A percentile compares a stretch with the other conserved stretches of the same genome.
These are phyloP conservation scores for Poeciliopsis presidionis DNA, from an alignment of 2,797 vertebrate species.

Conservation along the genomic window DNA sequence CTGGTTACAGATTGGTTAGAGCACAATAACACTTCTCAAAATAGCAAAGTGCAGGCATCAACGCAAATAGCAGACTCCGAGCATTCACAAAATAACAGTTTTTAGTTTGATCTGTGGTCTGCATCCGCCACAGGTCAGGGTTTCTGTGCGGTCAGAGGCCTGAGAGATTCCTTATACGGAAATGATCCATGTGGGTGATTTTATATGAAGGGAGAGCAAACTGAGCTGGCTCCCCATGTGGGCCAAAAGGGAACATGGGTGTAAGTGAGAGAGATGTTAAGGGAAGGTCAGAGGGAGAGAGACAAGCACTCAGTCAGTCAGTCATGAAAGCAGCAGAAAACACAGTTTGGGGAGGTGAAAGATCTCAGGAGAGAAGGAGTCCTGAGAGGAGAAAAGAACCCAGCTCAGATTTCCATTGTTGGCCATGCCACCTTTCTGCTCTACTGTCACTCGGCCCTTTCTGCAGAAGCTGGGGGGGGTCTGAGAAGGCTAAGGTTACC, in stretches of 20 bases:
- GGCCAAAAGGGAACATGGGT: conserved; percentile 25
- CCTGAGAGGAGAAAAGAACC: conserved; percentile 65
- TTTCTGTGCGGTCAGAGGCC: neutral
- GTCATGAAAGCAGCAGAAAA: conserved; percentile 60
- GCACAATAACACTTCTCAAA: conserved; percentile 3
- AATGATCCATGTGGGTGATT: neutral
- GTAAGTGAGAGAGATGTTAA: conserved; percentile 35
- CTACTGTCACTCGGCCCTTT: conserved; percentile 45
- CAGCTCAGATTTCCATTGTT: conserved; percentile 66
- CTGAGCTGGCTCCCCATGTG: conserved; percentile 6
- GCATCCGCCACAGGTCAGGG: neutral
- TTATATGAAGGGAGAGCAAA: neutral
- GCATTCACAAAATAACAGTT: neutral
- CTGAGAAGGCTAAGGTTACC: conserved; percentile 71
- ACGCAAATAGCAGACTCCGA: neutral
- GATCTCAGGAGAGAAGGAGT: conserved; percentile 68
- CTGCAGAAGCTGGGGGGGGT: conserved; percentile 66
- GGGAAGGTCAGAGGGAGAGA: conserved; percentile 60
- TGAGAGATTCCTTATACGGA: neutral
- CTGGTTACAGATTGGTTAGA: conserved; percentile 10
- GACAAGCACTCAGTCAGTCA: conserved; percentile 60
- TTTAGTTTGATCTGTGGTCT: neutral
- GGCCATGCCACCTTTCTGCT: conserved; percentile 61
- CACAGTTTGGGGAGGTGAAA: conserved; percentile 50
- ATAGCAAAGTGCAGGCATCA: conserved; percentile 6